Evolutionary conservation across 2,888 invertebrate species (phyloP), one percentile per base, ranked within the genome.

Genomic region (Mesorhabditis belari): DNA sequence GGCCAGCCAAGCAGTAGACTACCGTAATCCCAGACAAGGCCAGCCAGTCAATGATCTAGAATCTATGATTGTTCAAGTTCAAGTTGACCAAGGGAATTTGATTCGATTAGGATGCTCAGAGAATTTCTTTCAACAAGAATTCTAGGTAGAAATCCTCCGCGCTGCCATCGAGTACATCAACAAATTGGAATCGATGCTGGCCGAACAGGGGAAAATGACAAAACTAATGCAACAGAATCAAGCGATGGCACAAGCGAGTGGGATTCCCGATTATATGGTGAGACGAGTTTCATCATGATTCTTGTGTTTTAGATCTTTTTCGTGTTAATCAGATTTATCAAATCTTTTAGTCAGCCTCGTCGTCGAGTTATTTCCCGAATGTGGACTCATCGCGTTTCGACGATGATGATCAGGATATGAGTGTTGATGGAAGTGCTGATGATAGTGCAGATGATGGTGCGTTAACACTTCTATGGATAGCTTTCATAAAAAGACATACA

Each of bases 91-190:
- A n/a, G n/a, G n/a, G n/a, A n/a, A n/a, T n/a, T n/a, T n/a, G n/a
- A n/a, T n/a, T n/a, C n/a, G n/a, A n/a, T n/a, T n/a, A n/a, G n/a
- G n/a, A n/a, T n/a, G n/a, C n/a, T n/a, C n/a, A n/a, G n/a, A n/a
- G n/a, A n/a, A n/a, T n/a, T n/a, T n/a, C n/a, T n/a, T n/a, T n/a
- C n/a, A n/a, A n/a, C n/a, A n/a, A n/a, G n/a, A 0, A 56, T 51
- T 56, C 49, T 55, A 72, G 72, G 89, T 98, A 67, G 96, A 98
- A 84, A 96, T 98, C 70, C 86, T 98, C 44, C 86, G 95, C 66
- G 93, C 93, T 75, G 96, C 96, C 49, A 98, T 98, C 80, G 95
- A 95, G 77, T 95, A 96, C 82, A 96, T 96, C 72, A 95, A 94
- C 67, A 83, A 82, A 64, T 74, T 85, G 66, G 85, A 85, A 71